A percentile compares a stretch with the other conserved stretches of the same genome.
phyloP scores from a whole-genome alignment of 2,888 invertebrate species.

The Netelia inedita region DNA sequence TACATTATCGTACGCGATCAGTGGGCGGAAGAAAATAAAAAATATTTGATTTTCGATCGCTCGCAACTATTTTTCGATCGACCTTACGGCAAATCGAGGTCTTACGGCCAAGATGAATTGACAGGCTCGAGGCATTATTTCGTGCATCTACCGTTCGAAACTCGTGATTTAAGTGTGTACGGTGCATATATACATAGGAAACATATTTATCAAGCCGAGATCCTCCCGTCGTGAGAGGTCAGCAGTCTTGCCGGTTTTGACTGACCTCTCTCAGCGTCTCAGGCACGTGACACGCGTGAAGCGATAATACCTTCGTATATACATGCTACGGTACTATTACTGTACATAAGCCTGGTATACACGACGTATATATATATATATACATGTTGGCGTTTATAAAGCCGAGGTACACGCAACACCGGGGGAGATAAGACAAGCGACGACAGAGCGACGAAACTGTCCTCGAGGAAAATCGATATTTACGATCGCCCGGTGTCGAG shows the following conservation, averaged over 20 bases:
- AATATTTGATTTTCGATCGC: too few species aligned
- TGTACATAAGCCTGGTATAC: not conserved
- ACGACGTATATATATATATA: not conserved
- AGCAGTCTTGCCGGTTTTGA: conserved; percentile 42
- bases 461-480: conserved; percentile 61
- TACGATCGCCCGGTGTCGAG: conserved; percentile 25
- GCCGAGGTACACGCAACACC: conserved; percentile 23
- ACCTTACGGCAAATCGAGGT: too few species aligned
- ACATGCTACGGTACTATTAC: conserved; percentile 8
- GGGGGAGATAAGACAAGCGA: conserved; percentile 54
- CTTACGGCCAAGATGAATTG: too few species aligned
- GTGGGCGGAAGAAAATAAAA: too few species aligned
- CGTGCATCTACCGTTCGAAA: conserved; percentile 19
- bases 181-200: not conserved
- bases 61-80: too few species aligned
- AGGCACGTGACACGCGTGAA: conserved; percentile 37
- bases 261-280: conserved; percentile 42
- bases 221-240: conserved; percentile 31
- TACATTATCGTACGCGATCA: too few species aligned
- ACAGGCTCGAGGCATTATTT: not conserved
- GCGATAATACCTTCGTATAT: conserved; percentile 35
- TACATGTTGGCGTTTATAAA: not conserved
- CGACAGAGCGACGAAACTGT: conserved; percentile 58
- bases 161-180: conserved; percentile 8
- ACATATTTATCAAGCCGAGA: conserved; percentile 53